Evolutionary conservation across 2,797 vertebrate species (phyloP), one percentile per base, ranked within the genome.

Genomic region (Gymnoscopelus microlampas): DNA sequence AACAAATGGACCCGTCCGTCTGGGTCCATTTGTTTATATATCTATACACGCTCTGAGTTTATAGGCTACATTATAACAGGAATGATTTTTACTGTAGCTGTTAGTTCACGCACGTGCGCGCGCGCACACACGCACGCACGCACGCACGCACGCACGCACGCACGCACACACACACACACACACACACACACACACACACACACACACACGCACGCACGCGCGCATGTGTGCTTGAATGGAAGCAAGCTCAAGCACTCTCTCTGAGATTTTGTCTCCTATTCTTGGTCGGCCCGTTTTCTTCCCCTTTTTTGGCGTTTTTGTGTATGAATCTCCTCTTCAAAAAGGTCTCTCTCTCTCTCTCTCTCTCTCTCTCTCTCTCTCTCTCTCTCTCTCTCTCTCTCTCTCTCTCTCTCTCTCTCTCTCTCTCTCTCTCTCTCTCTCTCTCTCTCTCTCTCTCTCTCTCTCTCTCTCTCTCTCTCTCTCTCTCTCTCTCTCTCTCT

Each of bases 181-280:
- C 76, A 47, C 19, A 54, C 53, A 66, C 35, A 53, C 49, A 57
- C 55, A 24, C 70, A 73, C 29, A 32, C 56, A n/a, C 32, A 7
- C 12, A 15, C 32, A 39, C 32, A 24, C 9, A 48, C 71, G 1
- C 19, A 19, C 19, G 1, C 19, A 19, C 19, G 1, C 19, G 19
- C 19, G 19, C 19, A 29, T 29, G 26, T 29, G 3, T 29, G 26
- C 26, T 4, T 29, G 26, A 29, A 29, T 29, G 26, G 26, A 29
- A 4, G 26, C 26, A 29, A 3, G 26, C 26, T 29, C 26, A 53
- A 70, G 69, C 19, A 19, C 26, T 44, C 39, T 44, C 77, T 78
- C 82, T 83, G 62, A 70, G 73, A 81, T 68, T 81, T 63, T 76
- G 79, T 55, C 68, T 79, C 70, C 83, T 86, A 86, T 86, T 87